Evolutionary conservation across 1,140 invertebrate genomes (phyloP).

Genomic region (Trichoplusia ni): DNA sequence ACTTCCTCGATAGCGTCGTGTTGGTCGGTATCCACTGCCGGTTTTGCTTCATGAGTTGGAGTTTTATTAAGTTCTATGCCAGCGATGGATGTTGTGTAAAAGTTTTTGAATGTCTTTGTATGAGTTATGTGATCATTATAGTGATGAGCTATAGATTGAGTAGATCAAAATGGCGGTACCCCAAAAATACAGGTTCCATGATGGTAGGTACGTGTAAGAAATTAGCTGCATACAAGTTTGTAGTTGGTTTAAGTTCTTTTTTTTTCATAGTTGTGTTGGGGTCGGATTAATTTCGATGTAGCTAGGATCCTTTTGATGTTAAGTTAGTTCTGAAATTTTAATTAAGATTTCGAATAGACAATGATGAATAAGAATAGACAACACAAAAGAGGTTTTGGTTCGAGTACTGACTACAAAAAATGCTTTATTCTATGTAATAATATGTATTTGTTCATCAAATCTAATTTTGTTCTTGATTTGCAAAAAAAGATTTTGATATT

Average conservation of each 20-base stretch:
- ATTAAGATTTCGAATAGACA: no score
- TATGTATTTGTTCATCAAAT: no score
- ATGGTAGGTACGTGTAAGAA: slow-evolving; percentile 60
- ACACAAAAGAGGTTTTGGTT: no score
- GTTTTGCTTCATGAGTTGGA: slow-evolving; percentile 14
- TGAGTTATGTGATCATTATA: slow-evolving; percentile 47
- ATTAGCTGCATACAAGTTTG: slow-evolving; percentile 45
- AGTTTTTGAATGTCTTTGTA: neutral
- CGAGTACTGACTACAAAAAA: no score
- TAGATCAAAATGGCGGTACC: slow-evolving; percentile 70
- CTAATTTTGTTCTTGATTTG: no score
- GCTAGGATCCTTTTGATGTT: no score
- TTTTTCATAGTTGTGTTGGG: neutral
- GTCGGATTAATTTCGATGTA: neutral
- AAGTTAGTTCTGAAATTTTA: no score
- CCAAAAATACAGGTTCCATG: slow-evolving; percentile 73
- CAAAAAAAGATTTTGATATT: no score
- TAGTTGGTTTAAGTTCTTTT: neutral
- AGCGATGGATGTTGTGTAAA: slow-evolving; percentile 7
- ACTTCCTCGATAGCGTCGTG: slow-evolving; percentile 19
- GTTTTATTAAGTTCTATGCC: neutral
- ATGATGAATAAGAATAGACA: no score
- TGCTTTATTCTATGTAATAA: no score
- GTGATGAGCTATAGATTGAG: slow-evolving; percentile 62
- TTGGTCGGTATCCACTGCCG: slow-evolving; percentile 41